phyloP scores from a whole-genome alignment of 2,888 invertebrate species.

The Cynaeus angustus region DNA sequence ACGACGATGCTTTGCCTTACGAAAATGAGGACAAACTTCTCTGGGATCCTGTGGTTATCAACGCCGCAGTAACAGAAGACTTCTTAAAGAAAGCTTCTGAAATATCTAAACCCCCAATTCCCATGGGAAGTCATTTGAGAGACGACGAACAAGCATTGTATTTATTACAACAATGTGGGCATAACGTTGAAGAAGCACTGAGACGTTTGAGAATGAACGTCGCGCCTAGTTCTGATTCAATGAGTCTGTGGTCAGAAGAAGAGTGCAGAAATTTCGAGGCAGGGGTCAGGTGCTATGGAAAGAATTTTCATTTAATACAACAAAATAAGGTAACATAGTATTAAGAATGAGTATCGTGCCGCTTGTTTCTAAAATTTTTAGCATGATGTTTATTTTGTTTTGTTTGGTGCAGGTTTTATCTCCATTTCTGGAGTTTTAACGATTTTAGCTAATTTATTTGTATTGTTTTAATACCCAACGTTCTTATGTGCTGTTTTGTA shows the following conservation, averaged over 20 bases:
- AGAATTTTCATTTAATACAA: conserved; percentile 96
- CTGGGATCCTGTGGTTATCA: conserved; percentile 91
- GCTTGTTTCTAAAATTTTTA: too few species aligned
- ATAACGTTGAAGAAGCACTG: conserved; percentile 95
- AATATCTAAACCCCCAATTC: conserved; percentile 74
- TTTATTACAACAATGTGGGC: conserved; percentile 93
- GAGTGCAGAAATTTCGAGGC: conserved; percentile 98
- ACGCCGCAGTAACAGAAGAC: conserved; percentile 83
- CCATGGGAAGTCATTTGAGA: conserved; percentile 83
- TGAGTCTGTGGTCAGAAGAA: conserved; percentile 96
- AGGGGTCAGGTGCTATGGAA: conserved; percentile 93
- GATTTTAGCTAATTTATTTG: too few species aligned
- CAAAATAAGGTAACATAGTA: conserved; percentile 84
- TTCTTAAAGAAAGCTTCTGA: conserved; percentile 80
- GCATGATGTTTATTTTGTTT: too few species aligned
- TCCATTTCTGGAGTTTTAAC: too few species aligned
- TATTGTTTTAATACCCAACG: too few species aligned
- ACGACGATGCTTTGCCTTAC: conserved; percentile 95
- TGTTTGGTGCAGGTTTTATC: too few species aligned
- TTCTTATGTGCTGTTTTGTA: too few species aligned
- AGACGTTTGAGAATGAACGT: conserved; percentile 76
- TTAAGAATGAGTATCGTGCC: too few species aligned
- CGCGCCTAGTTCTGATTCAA: conserved; percentile 79
- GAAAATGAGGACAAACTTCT: conserved; percentile 96
- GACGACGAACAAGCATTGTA: conserved; percentile 94